Evolutionary conservation across 2,113 vertebrate species (phyloP).

Genomic region (Gymnorhina tibicen): DNA sequence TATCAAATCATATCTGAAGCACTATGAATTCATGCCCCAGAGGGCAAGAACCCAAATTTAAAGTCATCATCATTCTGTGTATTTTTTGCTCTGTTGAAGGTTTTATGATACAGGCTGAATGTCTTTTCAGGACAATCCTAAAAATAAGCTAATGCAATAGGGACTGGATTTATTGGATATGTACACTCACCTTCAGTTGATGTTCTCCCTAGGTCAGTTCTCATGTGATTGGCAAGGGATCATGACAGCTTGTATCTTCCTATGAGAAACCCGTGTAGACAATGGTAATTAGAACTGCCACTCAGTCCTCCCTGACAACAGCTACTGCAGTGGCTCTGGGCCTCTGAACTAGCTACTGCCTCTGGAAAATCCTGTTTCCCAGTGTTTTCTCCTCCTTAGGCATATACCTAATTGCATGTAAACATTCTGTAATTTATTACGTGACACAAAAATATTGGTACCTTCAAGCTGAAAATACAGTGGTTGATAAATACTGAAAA

Average conservation of each 20-base stretch:
- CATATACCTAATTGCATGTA: constrained; percentile 39
- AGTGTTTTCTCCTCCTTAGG: constrained; percentile 11
- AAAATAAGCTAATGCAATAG: constrained; percentile 61
- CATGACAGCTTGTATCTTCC: constrained; percentile 70
- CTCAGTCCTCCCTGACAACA: constrained; percentile 56
- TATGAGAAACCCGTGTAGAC: constrained; percentile 65
- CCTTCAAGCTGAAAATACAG: constrained; percentile 21
- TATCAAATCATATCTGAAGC: constrained; percentile 25
- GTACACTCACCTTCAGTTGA: constrained; percentile 42
- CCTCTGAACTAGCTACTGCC: constrained; percentile 56
- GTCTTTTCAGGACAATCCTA: constrained; percentile 53
- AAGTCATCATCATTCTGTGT: constrained; percentile 44
- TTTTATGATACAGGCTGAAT: constrained; percentile 51
- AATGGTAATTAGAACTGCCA: constrained; percentile 77
- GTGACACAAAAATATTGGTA: not conserved
- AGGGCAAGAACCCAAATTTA: constrained; percentile 59
- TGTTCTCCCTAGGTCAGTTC: constrained; percentile 66
- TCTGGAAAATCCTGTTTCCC: constrained; percentile 51
- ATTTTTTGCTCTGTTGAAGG: constrained; percentile 48
- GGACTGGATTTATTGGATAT: constrained; percentile 61
- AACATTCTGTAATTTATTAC: constrained; percentile 39
- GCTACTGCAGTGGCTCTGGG: constrained; percentile 33
- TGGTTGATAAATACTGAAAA: not conserved
- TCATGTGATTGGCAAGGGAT: constrained; percentile 73
- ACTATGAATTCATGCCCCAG: constrained; percentile 49